These are phyloP conservation scores for Galemys pyrenaicus DNA, from an alignment of 2,113 vertebrate species.

Conservation along the genomic window DNA sequence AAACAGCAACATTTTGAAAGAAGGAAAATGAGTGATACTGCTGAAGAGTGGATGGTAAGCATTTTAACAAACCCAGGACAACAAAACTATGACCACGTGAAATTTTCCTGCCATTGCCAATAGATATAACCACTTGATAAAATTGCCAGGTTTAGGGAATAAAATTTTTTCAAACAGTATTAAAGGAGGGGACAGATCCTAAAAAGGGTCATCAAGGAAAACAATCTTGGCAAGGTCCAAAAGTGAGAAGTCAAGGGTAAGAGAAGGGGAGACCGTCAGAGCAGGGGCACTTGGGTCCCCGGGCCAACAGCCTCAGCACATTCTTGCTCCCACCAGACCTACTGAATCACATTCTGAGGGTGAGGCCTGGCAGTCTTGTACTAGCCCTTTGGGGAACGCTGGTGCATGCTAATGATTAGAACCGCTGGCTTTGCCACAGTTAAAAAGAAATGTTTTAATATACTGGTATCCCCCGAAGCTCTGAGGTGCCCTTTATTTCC, in stretches of 20 bases:
- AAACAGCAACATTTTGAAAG: neutral
- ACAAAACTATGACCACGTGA: neutral
- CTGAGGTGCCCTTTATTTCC: neutral
- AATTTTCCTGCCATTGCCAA: neutral
- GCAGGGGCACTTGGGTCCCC: neutral
- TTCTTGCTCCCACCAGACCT: accelerated
- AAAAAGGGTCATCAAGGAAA: neutral
- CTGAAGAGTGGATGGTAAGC: neutral
- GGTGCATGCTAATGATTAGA: neutral
- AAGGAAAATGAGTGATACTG: neutral
- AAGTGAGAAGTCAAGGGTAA: neutral
- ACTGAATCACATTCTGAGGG: neutral
- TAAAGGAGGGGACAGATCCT: neutral
- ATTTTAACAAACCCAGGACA: constrained; percentile 19
- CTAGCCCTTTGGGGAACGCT: neutral
- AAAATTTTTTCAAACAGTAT: neutral
- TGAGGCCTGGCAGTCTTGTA: neutral
- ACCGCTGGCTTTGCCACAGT: neutral
- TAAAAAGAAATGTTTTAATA: neutral
- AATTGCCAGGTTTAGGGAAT: neutral
- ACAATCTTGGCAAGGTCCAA: neutral
- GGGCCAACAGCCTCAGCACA: neutral
- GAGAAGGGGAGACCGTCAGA: neutral
- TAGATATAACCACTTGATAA: neutral
- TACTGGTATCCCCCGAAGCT: neutral